Evolutionary conservation across 2,797 vertebrate genomes (phyloP).

Genomic region (Anisognathus igniventris): DNA sequence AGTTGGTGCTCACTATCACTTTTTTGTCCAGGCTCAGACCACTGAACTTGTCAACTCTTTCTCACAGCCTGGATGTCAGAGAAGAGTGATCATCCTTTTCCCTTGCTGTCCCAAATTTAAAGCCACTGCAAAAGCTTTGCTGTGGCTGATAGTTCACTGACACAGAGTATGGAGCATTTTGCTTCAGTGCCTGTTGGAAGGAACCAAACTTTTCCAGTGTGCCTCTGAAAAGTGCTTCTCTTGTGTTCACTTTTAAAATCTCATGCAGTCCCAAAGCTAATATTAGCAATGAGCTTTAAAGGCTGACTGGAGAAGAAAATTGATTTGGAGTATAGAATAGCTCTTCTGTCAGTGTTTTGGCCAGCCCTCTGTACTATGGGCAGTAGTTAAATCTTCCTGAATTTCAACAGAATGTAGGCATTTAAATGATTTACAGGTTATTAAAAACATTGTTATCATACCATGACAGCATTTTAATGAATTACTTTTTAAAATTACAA

Average conservation of each 20-base stretch:
- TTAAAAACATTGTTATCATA: background rate
- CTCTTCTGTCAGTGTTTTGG: background rate
- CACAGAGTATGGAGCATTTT: background rate
- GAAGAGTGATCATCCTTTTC: background rate
- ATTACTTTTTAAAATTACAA: conserved; percentile 4
- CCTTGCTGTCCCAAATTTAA: background rate
- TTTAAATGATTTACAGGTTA: conserved; percentile 8
- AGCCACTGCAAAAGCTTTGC: background rate
- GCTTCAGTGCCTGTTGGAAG: background rate
- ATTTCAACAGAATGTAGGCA: background rate
- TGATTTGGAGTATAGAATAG: background rate
- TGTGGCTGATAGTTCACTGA: background rate
- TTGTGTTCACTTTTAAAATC: background rate
- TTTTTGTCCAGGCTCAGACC: background rate
- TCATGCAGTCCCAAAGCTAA: background rate
- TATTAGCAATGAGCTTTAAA: background rate
- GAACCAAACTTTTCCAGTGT: background rate
- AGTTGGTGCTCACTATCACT: background rate
- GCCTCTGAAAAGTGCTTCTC: background rate
- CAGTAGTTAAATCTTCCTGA: background rate
- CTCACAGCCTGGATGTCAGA: background rate
- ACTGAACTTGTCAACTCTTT: background rate
- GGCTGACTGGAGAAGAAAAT: background rate
- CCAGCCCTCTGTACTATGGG: background rate
- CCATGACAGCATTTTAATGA: conserved; percentile 5